These are phyloP conservation scores for Blomia tropicalis DNA, from an alignment of 2,888 invertebrate species.

Conservation along the genomic window DNA sequence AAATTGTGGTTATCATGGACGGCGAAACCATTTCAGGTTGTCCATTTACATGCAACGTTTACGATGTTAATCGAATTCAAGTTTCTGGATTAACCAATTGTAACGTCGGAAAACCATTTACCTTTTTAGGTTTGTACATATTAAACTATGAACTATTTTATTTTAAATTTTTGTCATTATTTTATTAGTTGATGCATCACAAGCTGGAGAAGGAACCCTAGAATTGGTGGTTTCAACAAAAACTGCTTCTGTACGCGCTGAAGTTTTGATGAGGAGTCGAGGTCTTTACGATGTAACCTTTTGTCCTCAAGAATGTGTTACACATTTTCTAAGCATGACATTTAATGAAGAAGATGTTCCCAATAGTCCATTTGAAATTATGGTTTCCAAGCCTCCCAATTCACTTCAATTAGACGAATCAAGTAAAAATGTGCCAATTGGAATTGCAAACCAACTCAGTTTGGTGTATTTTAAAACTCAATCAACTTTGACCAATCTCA, in stretches of 20 bases:
- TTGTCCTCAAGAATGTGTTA: slow-evolving; percentile 65
- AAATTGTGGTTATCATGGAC: slow-evolving; percentile 56
- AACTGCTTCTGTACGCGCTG: slow-evolving; percentile 71
- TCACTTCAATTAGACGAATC: neutral
- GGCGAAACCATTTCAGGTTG: slow-evolving; percentile 73
- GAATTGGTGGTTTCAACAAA: slow-evolving; percentile 78
- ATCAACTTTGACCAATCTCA: neutral
- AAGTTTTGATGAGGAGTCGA: slow-evolving; percentile 72
- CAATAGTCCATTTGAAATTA: slow-evolving; percentile 70
- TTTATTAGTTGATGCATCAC: slow-evolving; percentile 83
- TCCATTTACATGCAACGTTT: slow-evolving; percentile 83
- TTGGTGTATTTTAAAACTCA: neutral
- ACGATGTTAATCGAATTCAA: slow-evolving; percentile 54
- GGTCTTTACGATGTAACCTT: slow-evolving; percentile 50
- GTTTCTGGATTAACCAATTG: slow-evolving; percentile 37
- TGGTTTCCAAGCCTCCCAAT: slow-evolving; percentile 29
- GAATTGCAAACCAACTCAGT: neutral
- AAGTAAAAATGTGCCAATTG: neutral
- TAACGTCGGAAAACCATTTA: slow-evolving; percentile 35
- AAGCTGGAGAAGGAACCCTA: slow-evolving; percentile 81
- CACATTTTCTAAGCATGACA: slow-evolving; percentile 79
- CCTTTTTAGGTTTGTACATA: slow-evolving; percentile 34
- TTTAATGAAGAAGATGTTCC: slow-evolving; percentile 82
- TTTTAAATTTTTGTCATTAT: slow-evolving; percentile 22
- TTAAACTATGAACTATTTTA: neutral